Evolutionary conservation across 2,797 vertebrate species (phyloP).

Genomic region (Pangasius larnaudii): DNA sequence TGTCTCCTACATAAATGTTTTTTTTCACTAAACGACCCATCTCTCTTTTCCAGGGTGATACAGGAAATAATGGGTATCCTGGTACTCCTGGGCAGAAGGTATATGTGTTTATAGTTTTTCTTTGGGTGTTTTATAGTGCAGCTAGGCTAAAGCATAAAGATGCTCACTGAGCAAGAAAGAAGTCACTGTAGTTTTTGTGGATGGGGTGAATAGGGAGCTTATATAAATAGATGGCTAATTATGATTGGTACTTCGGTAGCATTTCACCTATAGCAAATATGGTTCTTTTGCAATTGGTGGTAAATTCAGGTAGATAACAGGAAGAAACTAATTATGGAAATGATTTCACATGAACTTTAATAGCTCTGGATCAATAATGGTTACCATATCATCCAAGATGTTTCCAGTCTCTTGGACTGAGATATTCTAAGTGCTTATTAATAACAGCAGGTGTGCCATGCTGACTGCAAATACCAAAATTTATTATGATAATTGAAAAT

Average conservation of each 20-base stretch:
- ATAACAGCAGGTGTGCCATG: conserved; percentile 44
- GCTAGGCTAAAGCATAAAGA: neutral
- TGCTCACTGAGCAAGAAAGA: neutral
- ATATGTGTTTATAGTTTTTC: conserved; percentile 16
- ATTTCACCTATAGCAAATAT: neutral
- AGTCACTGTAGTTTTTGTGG: neutral
- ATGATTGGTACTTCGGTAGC: neutral
- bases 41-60: conserved; percentile 63
- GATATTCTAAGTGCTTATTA: conserved; percentile 23
- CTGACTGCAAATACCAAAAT: conserved; percentile 51
- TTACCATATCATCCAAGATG: neutral
- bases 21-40: conserved; percentile 59
- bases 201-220: neutral
- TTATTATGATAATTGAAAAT: neutral
- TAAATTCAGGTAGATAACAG: neutral
- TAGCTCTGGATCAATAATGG: neutral
- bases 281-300: neutral
- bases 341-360: neutral
- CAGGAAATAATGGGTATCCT: conserved; percentile 56
- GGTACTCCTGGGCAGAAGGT: conserved; percentile 70
- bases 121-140: neutral
- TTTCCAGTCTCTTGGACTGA: neutral
- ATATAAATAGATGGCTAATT: neutral
- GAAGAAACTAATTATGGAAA: neutral
- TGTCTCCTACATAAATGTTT: conserved; percentile 70